These are phyloP conservation scores for Troglohyphantes excavatus DNA, from an alignment of 2,888 invertebrate species.

Conservation along the genomic window DNA sequence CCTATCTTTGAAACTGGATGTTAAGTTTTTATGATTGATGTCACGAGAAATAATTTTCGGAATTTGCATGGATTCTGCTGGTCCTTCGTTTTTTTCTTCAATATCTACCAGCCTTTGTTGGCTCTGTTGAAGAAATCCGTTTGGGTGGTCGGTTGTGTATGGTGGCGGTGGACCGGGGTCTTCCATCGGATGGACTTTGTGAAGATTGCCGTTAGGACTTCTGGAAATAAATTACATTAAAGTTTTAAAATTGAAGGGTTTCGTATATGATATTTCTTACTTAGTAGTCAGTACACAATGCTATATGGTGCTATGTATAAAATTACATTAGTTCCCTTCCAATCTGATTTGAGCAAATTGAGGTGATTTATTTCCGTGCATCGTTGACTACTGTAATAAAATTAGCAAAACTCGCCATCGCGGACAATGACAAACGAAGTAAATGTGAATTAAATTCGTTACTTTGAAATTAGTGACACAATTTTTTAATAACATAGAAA, in stretches of 20 bases:
- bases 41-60: conserved; percentile 38
- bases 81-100: conserved; percentile 66
- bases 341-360: no score
- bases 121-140: conserved; percentile 35
- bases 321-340: no score
- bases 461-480: no score
- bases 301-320: no score
- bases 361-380: no score
- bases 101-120: conserved; percentile 68
- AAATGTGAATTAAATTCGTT: no score
- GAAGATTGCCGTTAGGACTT: conserved; percentile 19
- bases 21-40: conserved; percentile 19
- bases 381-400: no score
- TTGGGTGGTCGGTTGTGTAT: conserved; percentile 53
- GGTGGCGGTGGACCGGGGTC: conserved; percentile 75
- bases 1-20: conserved; percentile 57
- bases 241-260: background rate
- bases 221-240: background rate
- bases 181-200: conserved; percentile 60
- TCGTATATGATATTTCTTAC: no score
- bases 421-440: no score
- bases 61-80: conserved; percentile 41
- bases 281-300: no score
- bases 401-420: no score
- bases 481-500: no score